Evolutionary conservation across 2,888 invertebrate genomes (phyloP).

Genomic region (Conistra vaccinii): DNA sequence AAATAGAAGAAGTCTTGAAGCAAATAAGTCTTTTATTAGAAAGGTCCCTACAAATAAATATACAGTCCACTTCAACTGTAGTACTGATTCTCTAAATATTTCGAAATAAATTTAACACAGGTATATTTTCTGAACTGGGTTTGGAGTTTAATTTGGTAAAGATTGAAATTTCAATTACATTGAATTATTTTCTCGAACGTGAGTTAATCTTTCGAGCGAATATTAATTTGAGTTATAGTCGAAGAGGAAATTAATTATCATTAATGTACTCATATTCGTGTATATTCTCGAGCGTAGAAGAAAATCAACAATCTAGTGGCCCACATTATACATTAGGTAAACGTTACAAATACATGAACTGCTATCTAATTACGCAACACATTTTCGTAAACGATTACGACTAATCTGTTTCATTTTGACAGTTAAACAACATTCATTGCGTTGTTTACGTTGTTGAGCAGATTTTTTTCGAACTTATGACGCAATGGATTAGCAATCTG

Average conservation of each 20-base stretch:
- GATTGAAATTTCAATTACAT: constrained; percentile 51
- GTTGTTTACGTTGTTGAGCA: no score
- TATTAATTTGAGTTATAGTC: constrained; percentile 55
- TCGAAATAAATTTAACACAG: background rate
- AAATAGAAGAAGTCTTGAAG: no score
- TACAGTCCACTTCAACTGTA: no score
- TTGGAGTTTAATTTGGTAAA: constrained; percentile 39
- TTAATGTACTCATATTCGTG: constrained; percentile 32
- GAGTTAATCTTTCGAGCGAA: constrained; percentile 50
- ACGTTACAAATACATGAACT: constrained; percentile 1
- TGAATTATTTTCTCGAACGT: constrained; percentile 50
- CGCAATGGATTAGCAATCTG: no score
- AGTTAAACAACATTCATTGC: no score
- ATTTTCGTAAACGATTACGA: no score
- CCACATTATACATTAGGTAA: background rate
- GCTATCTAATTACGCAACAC: no score
- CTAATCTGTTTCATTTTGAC: no score
- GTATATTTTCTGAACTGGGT: constrained; percentile 5
- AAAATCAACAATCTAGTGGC: constrained; percentile 12
- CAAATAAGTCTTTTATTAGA: no score
- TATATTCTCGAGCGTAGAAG: constrained; percentile 20
- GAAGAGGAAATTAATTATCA: constrained; percentile 54
- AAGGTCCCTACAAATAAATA: no score
- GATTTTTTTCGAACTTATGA: no score
- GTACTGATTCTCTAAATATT: background rate